Base-by-base conservation (phyloP, 2,113 vertebrate species). In the Raphicerus campestris region DNA sequence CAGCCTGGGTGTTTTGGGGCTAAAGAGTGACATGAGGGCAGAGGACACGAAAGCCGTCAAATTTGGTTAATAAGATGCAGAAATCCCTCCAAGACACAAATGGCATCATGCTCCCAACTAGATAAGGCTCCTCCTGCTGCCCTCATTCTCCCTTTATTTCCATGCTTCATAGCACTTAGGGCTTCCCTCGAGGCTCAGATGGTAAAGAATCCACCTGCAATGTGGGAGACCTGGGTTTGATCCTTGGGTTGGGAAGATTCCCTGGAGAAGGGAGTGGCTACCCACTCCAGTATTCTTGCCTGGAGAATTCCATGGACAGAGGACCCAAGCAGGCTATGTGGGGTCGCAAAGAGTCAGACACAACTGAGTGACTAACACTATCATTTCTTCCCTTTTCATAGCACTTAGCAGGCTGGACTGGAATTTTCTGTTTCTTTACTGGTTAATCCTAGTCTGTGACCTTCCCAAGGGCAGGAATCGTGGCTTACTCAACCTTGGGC, bases 51-150 rank as follows among this genome's bases (percentile, higher is more conserved):
- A 39, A 47, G 58, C 14, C 19, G 30, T 1, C 0, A 39, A 15
- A 13, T 63, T 0, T 35, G 42, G 30, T 32, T 20, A 13, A n/a
- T 19, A 9, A 19, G 70, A 70, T 11, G 11, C 1, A 45, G 42
- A 81, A 87, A 55, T 7, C 20, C 30, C 42, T 35, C 19, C 4
- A 9, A 82, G 61, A 66, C 4, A n/a, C n/a, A 75, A 55, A 26
- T 2, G 8, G 22, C 0, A 0, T 22, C 32, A n/a, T 17, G 15
- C 1, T 42, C 26, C 81, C 15, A 5, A 11, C 17, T 16, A 9
- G n/a, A 58, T 1, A 3, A 8, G 30, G n/a, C 26, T 28, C 16
- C 26, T 42, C 49, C 5, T 70, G 42, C 2, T 7, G 20, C 7
- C 15, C 16, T 15, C 3, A 13, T 53, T 45, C 19, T 10, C 3